These are phyloP conservation scores for Trichosurus vulpecula DNA, from an alignment of 2,797 vertebrate species.

Conservation along the genomic window DNA sequence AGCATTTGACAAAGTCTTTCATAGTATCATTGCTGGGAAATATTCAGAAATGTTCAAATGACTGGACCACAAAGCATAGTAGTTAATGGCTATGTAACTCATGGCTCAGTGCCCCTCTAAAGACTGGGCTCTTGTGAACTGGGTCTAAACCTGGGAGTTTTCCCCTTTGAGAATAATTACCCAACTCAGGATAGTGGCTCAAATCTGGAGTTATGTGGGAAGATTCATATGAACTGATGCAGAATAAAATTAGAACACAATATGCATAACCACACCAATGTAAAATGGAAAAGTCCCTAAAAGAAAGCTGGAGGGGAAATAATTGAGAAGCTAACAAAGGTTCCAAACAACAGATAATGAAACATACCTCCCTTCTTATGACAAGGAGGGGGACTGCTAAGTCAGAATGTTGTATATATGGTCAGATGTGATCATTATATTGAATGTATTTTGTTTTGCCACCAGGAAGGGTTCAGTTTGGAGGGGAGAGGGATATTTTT, in stretches of 20 bases:
- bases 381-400: too few relatives aligned
- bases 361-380: neutral
- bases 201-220: neutral
- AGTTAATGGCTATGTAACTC: too few relatives aligned
- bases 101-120: too few relatives aligned
- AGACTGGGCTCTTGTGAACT: neutral
- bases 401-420: neutral
- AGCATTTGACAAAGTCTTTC: neutral
- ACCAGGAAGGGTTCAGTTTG: neutral
- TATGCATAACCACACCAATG: too few relatives aligned
- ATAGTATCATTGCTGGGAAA: neutral
- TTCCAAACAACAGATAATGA: neutral
- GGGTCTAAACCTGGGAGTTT: neutral
- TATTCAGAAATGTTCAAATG: too few relatives aligned
- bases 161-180: neutral
- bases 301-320: too few relatives aligned
- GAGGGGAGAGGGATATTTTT: neutral
- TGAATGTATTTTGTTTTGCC: neutral
- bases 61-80: too few relatives aligned
- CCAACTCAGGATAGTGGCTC: too few relatives aligned
- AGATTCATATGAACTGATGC: neutral
- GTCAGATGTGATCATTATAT: neutral
- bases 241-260: too few relatives aligned
- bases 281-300: too few relatives aligned
- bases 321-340: neutral